Percentiles rank a stretch among this genome's conserved stretches.
Evolutionary conservation across 2,113 vertebrate species (phyloP).

Genomic region (Numenius arquata): DNA sequence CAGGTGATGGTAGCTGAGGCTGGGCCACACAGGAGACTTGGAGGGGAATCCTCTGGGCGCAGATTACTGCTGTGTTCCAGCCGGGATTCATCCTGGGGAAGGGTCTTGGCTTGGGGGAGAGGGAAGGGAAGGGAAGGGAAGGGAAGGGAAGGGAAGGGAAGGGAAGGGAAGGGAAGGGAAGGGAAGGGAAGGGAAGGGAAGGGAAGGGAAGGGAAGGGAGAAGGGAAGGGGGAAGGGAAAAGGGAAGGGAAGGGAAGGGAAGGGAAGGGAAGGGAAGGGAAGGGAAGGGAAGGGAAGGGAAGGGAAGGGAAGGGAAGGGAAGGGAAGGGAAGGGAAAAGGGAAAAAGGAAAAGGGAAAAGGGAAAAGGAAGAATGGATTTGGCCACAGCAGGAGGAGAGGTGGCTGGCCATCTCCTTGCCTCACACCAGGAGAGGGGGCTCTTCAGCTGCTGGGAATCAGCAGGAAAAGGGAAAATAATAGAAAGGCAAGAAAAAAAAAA

Average conservation of each 20-base stretch:
- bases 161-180: too few relatives aligned
- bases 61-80: fast-evolving
- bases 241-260: too few relatives aligned
- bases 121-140: background rate
- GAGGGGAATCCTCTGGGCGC: background rate
- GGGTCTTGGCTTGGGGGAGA: background rate
- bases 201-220: too few relatives aligned
- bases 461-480: background rate
- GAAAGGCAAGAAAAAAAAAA: fast-evolving
- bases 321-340: too few relatives aligned
- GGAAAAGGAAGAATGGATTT: too few relatives aligned
- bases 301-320: too few relatives aligned
- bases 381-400: fast-evolving
- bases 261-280: too few relatives aligned
- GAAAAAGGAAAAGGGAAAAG: too few relatives aligned
- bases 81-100: background rate
- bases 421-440: constrained; percentile 8
- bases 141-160: too few relatives aligned
- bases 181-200: too few relatives aligned
- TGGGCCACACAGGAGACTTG: fast-evolving
- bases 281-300: too few relatives aligned
- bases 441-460: background rate
- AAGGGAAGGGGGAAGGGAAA: too few relatives aligned
- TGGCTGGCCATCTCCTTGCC: background rate
- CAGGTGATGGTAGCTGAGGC: background rate